These are phyloP conservation scores for Mizuhopecten yessoensis DNA, from an alignment of 1,140 invertebrate genomes.

Conservation along the genomic window DNA sequence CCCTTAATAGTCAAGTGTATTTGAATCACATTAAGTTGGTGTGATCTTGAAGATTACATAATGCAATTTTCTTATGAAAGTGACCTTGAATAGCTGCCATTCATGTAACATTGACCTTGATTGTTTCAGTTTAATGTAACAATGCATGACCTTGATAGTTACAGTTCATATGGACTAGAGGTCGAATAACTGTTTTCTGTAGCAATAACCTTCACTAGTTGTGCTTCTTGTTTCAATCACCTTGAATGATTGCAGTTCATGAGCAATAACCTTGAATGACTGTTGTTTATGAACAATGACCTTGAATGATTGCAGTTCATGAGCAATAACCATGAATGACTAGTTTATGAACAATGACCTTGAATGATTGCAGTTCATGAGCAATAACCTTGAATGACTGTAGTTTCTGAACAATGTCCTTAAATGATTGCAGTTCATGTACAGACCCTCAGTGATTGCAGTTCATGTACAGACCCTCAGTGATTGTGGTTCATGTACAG, in stretches of 20 bases:
- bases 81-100: not conserved
- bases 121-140: not conserved
- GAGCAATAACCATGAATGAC: too few species aligned
- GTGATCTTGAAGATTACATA: not conserved
- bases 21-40: not conserved
- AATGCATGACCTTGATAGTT: not conserved
- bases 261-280: not conserved
- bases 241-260: not conserved
- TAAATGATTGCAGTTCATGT: not conserved
- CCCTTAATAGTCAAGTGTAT: not conserved
- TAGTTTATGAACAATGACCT: not conserved
- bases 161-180: not conserved
- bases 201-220: not conserved
- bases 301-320: not conserved
- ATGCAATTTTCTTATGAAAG: not conserved
- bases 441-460: too few species aligned
- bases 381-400: not conserved
- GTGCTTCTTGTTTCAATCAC: not conserved
- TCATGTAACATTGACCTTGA: not conserved
- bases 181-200: too few species aligned
- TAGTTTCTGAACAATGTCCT: not conserved
- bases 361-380: not conserved
- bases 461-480: too few species aligned
- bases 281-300: not conserved
- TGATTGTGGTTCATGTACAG: too few species aligned